Evolutionary conservation across 1,140 invertebrate species (phyloP), one percentile per base, ranked within the genome.

Genomic region (Pristionchus pacificus): DNA sequence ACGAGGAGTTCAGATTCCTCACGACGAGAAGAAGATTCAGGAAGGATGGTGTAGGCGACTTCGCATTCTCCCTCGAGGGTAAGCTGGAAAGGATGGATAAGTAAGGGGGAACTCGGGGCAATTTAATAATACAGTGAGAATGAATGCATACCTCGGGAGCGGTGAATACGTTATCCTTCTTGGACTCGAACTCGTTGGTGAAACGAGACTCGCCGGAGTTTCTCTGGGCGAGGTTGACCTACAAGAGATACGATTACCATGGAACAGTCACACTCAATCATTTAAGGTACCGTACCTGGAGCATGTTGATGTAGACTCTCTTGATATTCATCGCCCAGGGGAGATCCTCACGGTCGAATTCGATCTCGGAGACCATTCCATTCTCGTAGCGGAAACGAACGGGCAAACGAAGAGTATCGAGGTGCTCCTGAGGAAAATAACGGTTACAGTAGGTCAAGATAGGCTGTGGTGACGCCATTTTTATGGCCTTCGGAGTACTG

Each of bases 251-350:
- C n/a, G n/a, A n/a, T n/a, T n/a, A n/a, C n/a, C n/a, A n/a, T n/a
- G n/a, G n/a, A n/a, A n/a, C n/a, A n/a, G n/a, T n/a, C n/a, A n/a
- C n/a, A n/a, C n/a, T n/a, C n/a, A n/a, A n/a, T n/a, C n/a, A n/a
- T n/a, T n/a, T n/a, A n/a, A n/a, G n/a, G n/a, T n/a, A n/a, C n/a
- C n/a, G n/a, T n/a, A n/a, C n/a, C 61, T 85, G 81, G 25, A 85
- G 65, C 63, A 85, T 65, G 63, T 75, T 76, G 29, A 85, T 62
- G 60, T 84, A 65, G 70, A 80, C 80, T 71, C 78, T 77, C 74
- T 85, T 85, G 62, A 85, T 77, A 75, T 85, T 85, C 30, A 83
- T 65, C 1, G 84, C 84, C 83, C 83, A 85, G n/a, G 77, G 58
- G 10, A 79, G 77, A 24, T 85, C 84, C 29, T 76, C 70, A 15